Evolutionary conservation across 2,888 invertebrate genomes (phyloP).

Genomic region (Coenonympha glycerion): DNA sequence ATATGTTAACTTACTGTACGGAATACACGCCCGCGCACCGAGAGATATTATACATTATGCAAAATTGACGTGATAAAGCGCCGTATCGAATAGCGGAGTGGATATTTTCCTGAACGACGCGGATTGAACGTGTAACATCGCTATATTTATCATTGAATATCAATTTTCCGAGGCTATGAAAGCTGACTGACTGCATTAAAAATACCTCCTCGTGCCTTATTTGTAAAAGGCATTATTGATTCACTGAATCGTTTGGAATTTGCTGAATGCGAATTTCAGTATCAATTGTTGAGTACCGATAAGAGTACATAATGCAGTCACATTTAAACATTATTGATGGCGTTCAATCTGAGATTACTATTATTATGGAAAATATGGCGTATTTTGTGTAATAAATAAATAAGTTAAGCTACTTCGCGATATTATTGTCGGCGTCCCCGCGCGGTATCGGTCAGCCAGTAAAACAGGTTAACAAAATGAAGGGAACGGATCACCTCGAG

Average conservation of each 20-base stretch:
- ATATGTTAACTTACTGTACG: constrained; percentile 48
- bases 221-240: constrained; percentile 6
- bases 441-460: constrained; percentile 24
- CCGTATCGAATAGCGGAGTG: constrained; percentile 28
- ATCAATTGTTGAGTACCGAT: background rate
- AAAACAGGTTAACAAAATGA: constrained; percentile 63
- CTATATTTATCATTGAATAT: constrained; percentile 25
- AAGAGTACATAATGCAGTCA: background rate
- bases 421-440: background rate
- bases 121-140: constrained; percentile 23
- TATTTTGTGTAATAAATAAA: background rate
- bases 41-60: constrained; percentile 34
- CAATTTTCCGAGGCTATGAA: constrained; percentile 22
- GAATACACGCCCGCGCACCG: constrained; percentile 24
- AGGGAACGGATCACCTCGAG: constrained; percentile 58
- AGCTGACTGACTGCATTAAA: constrained; percentile 12
- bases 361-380: background rate
- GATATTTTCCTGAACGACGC: constrained; percentile 28
- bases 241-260: constrained; percentile 1
- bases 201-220: constrained; percentile 5
- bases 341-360: background rate
- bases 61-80: constrained; percentile 36
- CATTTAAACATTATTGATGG: background rate
- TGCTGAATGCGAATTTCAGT: constrained; percentile 2
- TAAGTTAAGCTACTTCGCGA: background rate